Percentiles rank a stretch among this genome's conserved stretches.
Evolutionary conservation across 2,888 invertebrate species (phyloP).

Genomic region (Troides helena): DNA sequence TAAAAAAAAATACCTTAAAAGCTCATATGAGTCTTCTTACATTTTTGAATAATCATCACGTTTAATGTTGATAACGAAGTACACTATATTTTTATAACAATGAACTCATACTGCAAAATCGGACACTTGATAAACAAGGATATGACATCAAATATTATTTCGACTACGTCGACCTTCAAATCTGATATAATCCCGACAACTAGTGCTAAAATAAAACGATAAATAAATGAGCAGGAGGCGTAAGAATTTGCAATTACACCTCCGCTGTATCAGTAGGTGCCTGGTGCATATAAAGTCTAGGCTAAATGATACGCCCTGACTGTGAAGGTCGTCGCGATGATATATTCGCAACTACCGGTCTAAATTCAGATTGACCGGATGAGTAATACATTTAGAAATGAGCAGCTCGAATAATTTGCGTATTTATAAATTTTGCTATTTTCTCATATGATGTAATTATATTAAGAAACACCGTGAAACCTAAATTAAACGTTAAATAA

Average conservation of each 20-base stretch:
- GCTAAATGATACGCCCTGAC: constrained; percentile 62
- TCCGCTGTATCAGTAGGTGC: constrained; percentile 60
- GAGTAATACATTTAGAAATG: constrained; percentile 8
- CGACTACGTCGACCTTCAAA: constrained; percentile 43
- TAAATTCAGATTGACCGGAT: constrained; percentile 18
- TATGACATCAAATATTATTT: constrained; percentile 48
- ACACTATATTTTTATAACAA: neutral
- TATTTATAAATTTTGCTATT: neutral
- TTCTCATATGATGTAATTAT: neutral
- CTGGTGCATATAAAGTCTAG: constrained; percentile 45
- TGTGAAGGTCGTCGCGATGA: constrained; percentile 46
- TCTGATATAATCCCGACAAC: constrained; percentile 44
- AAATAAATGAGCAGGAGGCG: constrained; percentile 52
- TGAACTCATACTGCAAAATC: constrained; percentile 8
- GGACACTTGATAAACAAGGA: constrained; percentile 41
- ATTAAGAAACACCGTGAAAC: neutral
- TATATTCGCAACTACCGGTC: constrained; percentile 12
- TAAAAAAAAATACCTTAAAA: too few species aligned
- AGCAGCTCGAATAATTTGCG: neutral
- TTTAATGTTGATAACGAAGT: neutral
- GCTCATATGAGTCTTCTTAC: neutral
- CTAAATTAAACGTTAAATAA: too few species aligned
- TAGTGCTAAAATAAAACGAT: constrained; percentile 40
- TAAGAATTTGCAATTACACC: constrained; percentile 59
- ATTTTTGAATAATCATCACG: neutral